These are phyloP conservation scores for Drosophila kanekoi DNA, from an alignment of 2,888 invertebrate genomes.

Conservation along the genomic window DNA sequence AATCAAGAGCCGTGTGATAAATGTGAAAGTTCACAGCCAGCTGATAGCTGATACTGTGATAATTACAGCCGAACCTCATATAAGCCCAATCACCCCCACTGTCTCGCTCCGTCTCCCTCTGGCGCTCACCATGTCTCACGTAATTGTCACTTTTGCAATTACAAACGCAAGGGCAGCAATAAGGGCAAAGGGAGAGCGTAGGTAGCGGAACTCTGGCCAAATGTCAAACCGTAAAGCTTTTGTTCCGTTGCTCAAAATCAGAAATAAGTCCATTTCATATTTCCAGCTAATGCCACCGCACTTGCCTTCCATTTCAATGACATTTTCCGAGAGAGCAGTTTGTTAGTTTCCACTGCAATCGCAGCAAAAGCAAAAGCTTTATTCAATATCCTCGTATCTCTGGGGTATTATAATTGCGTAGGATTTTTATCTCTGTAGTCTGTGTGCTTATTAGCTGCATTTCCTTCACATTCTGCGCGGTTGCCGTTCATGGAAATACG, in stretches of 20 bases:
- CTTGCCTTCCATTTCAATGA: neutral
- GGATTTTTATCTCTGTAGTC: neutral
- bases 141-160: conserved; percentile 64
- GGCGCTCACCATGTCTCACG: neutral
- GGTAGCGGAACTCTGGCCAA: conserved; percentile 21
- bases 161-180: conserved; percentile 12
- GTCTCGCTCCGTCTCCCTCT: too few relatives aligned
- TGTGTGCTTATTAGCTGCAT: too few relatives aligned
- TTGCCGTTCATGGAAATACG: too few relatives aligned
- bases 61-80: conserved; percentile 2
- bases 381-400: neutral
- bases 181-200: neutral
- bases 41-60: conserved; percentile 3
- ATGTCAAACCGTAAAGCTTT: conserved; percentile 52
- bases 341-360: conserved; percentile 14
- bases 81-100: neutral
- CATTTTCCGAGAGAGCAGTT: conserved; percentile 1
- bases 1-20: conserved; percentile 37
- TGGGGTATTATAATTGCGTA: neutral
- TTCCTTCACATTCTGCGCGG: too few relatives aligned
- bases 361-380: conserved; percentile 12
- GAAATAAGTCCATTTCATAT: conserved; percentile 16
- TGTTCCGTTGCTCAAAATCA: conserved; percentile 8
- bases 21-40: conserved; percentile 69
- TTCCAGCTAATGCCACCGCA: neutral